Evolutionary conservation across 2,797 vertebrate species (phyloP).

Genomic region (Pelodytes ibericus): DNA sequence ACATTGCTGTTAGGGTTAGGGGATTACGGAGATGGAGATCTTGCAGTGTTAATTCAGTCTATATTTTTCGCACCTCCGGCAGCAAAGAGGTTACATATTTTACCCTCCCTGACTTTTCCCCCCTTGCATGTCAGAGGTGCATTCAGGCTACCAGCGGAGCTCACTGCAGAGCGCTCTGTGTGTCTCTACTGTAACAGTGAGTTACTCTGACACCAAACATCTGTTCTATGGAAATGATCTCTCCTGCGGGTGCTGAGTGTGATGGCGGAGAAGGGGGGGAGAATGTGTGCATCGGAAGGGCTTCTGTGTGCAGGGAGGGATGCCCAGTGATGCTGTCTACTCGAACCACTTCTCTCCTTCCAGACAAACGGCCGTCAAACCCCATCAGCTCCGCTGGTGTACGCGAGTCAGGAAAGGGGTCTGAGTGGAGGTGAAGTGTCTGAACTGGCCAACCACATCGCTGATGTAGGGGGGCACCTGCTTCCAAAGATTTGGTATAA

Average conservation of each 20-base stretch:
- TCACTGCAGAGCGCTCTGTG: conserved; percentile 1
- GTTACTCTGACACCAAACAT: conserved; percentile 53
- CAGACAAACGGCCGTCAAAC: conserved; percentile 47
- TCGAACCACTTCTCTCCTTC: conserved; percentile 39
- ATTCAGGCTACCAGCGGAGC: conserved; percentile 16
- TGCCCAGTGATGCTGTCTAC: conserved; percentile 26
- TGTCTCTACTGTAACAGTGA: conserved; percentile 42
- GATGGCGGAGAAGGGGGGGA: conserved; percentile 23
- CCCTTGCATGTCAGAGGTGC: conserved; percentile 19
- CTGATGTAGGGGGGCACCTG: neutral
- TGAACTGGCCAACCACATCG: neutral
- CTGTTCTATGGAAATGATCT: conserved; percentile 56
- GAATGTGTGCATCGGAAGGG: neutral
- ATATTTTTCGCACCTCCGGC: neutral
- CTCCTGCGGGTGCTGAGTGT: conserved; percentile 49
- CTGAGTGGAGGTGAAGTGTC: neutral
- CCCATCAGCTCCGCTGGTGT: conserved; percentile 20
- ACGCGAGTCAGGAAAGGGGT: neutral
- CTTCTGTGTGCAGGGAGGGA: conserved; percentile 1
- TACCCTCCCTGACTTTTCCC: conserved; percentile 8
- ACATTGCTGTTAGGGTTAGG: too few species aligned
- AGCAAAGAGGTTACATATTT: neutral
- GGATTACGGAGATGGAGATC: too few species aligned
- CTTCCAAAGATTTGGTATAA: too few species aligned
- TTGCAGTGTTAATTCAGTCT: too few species aligned